Evolutionary conservation across 2,113 vertebrate species (phyloP).

Genomic region (Rattus rattus): DNA sequence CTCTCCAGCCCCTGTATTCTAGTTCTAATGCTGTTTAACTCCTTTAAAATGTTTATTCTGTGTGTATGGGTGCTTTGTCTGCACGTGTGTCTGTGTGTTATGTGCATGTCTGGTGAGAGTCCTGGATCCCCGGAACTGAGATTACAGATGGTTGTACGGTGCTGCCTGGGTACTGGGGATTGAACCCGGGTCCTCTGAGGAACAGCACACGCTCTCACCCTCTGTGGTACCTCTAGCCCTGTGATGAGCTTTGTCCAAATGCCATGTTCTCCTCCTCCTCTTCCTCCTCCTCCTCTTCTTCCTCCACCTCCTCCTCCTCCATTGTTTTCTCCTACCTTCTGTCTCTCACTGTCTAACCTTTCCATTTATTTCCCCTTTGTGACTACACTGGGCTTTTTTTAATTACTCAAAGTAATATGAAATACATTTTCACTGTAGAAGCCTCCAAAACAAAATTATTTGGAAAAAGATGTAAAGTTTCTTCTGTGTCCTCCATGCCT

Average conservation of each 20-base stretch:
- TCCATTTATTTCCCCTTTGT: not conserved
- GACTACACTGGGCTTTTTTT: not conserved
- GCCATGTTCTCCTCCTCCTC: not conserved
- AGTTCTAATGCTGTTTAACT: not conserved
- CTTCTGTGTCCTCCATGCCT: not conserved
- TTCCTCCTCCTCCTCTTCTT: not conserved
- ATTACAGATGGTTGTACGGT: not conserved
- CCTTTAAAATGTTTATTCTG: not conserved
- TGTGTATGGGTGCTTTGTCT: not conserved
- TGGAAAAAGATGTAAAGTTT: not conserved
- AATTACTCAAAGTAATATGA: not conserved
- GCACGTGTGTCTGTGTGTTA: not conserved
- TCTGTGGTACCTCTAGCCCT: not conserved
- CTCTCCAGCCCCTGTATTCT: too few relatives aligned
- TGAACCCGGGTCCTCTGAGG: not conserved
- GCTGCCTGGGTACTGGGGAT: not conserved
- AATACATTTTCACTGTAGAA: not conserved
- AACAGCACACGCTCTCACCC: not conserved
- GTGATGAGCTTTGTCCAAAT: not conserved
- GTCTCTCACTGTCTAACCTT: not conserved
- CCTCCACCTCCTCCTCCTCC: not conserved
- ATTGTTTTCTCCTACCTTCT: not conserved
- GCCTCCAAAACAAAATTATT: not conserved
- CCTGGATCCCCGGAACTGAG: not conserved
- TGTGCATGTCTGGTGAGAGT: not conserved